phyloP scores from a whole-genome alignment of 2,113 vertebrate species.

The Microtus pennsylvanicus region DNA sequence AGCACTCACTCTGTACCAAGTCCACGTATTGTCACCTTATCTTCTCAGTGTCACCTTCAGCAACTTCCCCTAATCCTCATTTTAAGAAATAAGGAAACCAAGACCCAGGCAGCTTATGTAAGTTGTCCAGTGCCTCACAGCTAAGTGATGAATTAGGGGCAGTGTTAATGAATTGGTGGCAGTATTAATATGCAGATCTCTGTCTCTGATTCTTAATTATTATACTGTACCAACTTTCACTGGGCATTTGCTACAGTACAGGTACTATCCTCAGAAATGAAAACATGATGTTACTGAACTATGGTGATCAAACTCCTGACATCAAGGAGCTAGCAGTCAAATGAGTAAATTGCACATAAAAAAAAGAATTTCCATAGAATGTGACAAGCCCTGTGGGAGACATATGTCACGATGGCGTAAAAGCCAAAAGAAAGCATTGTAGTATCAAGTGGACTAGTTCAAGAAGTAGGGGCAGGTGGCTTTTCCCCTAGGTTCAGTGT shows the following conservation, averaged over 20 bases:
- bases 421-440: background rate
- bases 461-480: slow-evolving; percentile 17
- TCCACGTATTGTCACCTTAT: slow-evolving; percentile 16
- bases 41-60: background rate
- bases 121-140: background rate
- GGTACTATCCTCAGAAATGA: background rate
- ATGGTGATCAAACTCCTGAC: background rate
- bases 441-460: background rate
- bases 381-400: background rate
- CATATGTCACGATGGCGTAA: background rate
- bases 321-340: background rate
- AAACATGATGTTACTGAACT: slow-evolving; percentile 18
- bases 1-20: background rate
- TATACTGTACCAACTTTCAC: slow-evolving; percentile 16
- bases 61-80: background rate
- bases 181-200: background rate
- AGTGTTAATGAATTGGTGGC: background rate
- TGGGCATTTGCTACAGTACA: background rate
- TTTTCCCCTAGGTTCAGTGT: background rate
- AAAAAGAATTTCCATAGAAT: slow-evolving; percentile 1
- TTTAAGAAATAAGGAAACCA: slow-evolving; percentile 13
- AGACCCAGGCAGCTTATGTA: slow-evolving; percentile 19
- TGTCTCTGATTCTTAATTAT: slow-evolving; percentile 17
- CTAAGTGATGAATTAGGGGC: background rate
- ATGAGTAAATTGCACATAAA: background rate